Percentiles rank a stretch among this genome's conserved stretches.
phyloP scores from a whole-genome alignment of 2,113 vertebrate species.

The Oophaga pumilio region DNA sequence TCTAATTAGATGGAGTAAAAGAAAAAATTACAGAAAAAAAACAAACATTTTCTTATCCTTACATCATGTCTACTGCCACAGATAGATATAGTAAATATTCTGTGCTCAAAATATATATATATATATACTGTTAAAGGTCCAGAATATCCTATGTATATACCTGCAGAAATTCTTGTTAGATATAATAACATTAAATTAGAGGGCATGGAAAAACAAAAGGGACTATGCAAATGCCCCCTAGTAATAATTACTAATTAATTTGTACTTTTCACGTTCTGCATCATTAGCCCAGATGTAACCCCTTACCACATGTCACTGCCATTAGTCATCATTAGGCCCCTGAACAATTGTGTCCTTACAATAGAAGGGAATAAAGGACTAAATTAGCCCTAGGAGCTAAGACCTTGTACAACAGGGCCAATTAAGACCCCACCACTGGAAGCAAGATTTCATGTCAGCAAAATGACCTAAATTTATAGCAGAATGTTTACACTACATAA shows the following conservation, averaged over 20 bases:
- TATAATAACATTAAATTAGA: background rate
- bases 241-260: conserved; percentile 15
- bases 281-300: conserved; percentile 48
- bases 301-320: conserved; percentile 15
- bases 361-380: conserved; percentile 12
- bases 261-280: conserved; percentile 13
- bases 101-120: background rate
- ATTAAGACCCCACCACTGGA: background rate
- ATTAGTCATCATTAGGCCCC: conserved; percentile 34
- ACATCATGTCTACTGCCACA: background rate
- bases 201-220: background rate
- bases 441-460: background rate
- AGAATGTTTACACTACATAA: conserved; percentile 25
- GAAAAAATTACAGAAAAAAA: background rate
- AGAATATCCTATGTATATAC: background rate
- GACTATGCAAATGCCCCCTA: background rate
- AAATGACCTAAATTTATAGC: conserved; percentile 6
- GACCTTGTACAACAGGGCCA: background rate
- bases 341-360: conserved; percentile 24
- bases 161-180: background rate
- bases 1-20: background rate
- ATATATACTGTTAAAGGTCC: background rate
- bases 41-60: background rate
- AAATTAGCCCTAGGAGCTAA: conserved; percentile 17
- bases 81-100: background rate